A percentile compares a stretch with the other conserved stretches of the same genome.
Conservation (phyloP, 2,113 vertebrate species). For the Percina caprodes region DNA sequence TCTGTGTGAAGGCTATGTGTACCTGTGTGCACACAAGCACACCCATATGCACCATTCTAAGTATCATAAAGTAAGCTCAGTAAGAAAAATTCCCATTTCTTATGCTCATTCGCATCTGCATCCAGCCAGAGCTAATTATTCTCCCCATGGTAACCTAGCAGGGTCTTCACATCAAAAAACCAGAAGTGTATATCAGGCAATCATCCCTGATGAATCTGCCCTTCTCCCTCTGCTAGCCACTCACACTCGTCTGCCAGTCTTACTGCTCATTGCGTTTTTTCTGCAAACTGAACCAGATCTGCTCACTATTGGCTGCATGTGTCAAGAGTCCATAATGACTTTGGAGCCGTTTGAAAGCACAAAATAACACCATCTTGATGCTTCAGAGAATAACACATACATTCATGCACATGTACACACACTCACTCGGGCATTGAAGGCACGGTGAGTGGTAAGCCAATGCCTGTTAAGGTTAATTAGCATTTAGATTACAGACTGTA, state of each 20-base stretch:
- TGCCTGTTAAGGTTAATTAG: slow-evolving; percentile 72
- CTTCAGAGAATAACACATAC: slow-evolving; percentile 33
- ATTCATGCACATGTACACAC: background rate
- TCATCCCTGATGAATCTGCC: slow-evolving; percentile 83
- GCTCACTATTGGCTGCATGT: slow-evolving; percentile 63
- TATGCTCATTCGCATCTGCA: slow-evolving; percentile 74
- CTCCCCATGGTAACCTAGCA: slow-evolving; percentile 80
- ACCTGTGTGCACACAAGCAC: slow-evolving; percentile 41
- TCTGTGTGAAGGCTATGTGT: slow-evolving; percentile 29
- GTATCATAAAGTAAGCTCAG: slow-evolving; percentile 72
- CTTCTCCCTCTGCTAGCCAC: slow-evolving; percentile 79
- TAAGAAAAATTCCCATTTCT: slow-evolving; percentile 75
- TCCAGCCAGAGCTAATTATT: slow-evolving; percentile 82
- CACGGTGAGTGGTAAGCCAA: slow-evolving; percentile 54
- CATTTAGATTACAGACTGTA: slow-evolving; percentile 56
- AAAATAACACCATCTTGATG: slow-evolving; percentile 43
- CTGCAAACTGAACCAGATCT: slow-evolving; percentile 69
- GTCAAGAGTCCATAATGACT: slow-evolving; percentile 74
- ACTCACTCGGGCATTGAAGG: slow-evolving; percentile 7
- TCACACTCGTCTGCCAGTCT: slow-evolving; percentile 76
- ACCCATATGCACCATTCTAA: slow-evolving; percentile 47
- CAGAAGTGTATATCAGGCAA: slow-evolving; percentile 80
- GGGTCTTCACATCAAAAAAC: slow-evolving; percentile 78
- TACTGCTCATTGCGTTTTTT: slow-evolving; percentile 75
- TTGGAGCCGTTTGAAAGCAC: slow-evolving; percentile 60